These are phyloP conservation scores for Balanococcus diminutus DNA, from an alignment of 2,888 invertebrate species.

Conservation along the genomic window DNA sequence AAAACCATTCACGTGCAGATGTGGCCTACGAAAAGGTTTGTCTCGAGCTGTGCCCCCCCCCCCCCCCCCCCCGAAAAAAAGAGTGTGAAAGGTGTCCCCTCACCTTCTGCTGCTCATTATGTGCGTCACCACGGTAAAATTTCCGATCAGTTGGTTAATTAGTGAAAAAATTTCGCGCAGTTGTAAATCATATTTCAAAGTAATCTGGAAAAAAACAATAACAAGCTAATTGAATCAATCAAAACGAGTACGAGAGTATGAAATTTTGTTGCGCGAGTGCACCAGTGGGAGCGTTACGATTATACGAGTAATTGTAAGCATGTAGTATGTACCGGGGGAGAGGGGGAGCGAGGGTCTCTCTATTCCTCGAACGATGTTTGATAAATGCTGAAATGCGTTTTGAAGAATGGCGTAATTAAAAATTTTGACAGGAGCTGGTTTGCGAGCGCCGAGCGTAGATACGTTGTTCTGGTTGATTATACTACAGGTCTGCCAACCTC, in stretches of 20 bases:
- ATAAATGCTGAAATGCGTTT: conserved; percentile 40
- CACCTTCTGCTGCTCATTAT: neutral
- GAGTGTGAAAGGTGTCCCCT: too few relatives aligned
- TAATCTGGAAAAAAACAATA: neutral
- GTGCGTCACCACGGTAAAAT: neutral
- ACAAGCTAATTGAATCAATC: conserved; percentile 49
- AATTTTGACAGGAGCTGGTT: conserved; percentile 50
- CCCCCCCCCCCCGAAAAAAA: too few relatives aligned
- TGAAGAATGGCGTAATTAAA: conserved; percentile 47
- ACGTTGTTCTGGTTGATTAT: conserved; percentile 50
- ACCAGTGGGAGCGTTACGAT: too few relatives aligned
- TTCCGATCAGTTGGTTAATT: neutral
- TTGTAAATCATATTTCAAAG: conserved; percentile 9
- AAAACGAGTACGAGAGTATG: conserved; percentile 28
- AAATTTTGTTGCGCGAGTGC: neutral
- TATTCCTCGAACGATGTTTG: conserved; percentile 29
- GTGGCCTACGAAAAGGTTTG: too few relatives aligned
- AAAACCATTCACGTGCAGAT: too few relatives aligned
- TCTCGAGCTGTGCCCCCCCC: too few relatives aligned
- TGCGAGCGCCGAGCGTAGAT: neutral
- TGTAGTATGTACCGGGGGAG: neutral
- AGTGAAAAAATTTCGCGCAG: neutral
- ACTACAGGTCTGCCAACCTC: conserved; percentile 40
- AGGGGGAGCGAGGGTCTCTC: neutral
- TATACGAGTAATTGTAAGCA: neutral